phyloP scores from a whole-genome alignment of 2,888 invertebrate species.

The Junonia oenone region DNA sequence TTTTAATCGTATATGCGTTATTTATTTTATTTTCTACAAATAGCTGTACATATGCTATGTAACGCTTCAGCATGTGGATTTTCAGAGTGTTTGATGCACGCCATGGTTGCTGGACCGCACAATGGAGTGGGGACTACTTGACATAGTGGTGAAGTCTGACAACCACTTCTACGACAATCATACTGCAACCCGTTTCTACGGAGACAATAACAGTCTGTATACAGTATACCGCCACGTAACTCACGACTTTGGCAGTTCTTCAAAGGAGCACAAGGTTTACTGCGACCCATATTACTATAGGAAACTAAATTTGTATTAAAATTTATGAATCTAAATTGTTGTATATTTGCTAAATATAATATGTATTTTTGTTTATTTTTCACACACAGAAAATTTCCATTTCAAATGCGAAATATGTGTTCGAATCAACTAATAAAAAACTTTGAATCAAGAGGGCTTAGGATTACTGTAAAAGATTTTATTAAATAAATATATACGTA shows the following conservation, averaged over 20 bases:
- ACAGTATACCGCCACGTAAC: slow-evolving; percentile 69
- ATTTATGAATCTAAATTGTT: too few relatives aligned
- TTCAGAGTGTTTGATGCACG: slow-evolving; percentile 48
- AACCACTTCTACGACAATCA: slow-evolving; percentile 72
- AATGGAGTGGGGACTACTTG: slow-evolving; percentile 49
- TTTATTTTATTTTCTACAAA: slow-evolving; percentile 13
- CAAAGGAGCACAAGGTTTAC: slow-evolving; percentile 26
- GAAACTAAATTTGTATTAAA: not conserved
- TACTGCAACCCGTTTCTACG: slow-evolving; percentile 80
- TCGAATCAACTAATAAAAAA: too few relatives aligned
- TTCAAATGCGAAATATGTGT: too few relatives aligned
- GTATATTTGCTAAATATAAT: not conserved
- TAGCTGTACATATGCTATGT: slow-evolving; percentile 48
- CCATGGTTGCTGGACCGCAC: slow-evolving; percentile 53
- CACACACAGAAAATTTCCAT: not conserved
- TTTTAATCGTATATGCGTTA: not conserved
- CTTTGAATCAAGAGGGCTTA: too few relatives aligned
- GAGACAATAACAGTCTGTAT: slow-evolving; percentile 75
- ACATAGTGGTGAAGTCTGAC: slow-evolving; percentile 61
- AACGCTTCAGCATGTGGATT: slow-evolving; percentile 65
- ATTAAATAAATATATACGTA: too few relatives aligned
- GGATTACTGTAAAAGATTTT: too few relatives aligned
- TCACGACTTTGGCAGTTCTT: slow-evolving; percentile 60
- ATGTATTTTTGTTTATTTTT: too few relatives aligned
- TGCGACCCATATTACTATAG: slow-evolving; percentile 10